Evolutionary conservation across 2,888 invertebrate species (phyloP), one percentile per base, ranked within the genome.

Genomic region (Philonicus albiceps): DNA sequence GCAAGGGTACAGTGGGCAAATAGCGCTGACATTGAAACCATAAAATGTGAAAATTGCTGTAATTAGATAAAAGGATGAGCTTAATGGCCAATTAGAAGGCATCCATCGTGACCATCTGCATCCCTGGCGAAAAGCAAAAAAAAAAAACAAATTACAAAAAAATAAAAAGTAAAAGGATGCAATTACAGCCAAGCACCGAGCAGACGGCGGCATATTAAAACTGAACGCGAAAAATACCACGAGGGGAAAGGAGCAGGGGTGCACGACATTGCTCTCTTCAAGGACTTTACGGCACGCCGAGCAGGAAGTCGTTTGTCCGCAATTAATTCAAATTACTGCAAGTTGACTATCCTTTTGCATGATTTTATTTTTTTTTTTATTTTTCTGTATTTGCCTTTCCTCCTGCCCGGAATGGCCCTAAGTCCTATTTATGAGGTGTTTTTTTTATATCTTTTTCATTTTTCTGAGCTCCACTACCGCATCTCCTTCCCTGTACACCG

Each of bases 281-380:
- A 80, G 53, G 49, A 80, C 53, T 80, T 80, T 80, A 80, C 30
- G 13, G 74, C 0, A 74, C n/a, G 16, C 27, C n/a, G n/a, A 74
- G 27, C 13, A 74, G 80, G 31, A 86, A 30, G 78, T 85, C 75
- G 64, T 87, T 85, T 87, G 83, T 72, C 83, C 27, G 85, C 87
- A 87, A 87, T 87, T 87, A 87, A 85, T 87, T 85, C 85, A 64
- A 87, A 87, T 85, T 85, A 87, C 72, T 31, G 13, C n/a, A 37
- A 83, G 55, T 83, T 53, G 43, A 85, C 83, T 64, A 37, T 80
- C 43, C 53, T 53, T 30, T n/a, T 49, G 80, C 80, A 22, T 27
- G 7, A 0, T 7, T 40, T 37, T 11, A 11, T 11, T 34, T 34
- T 34, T 34, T 37, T 37, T 37, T 37, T 37, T 2, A 22, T 76